Evolutionary conservation across 2,113 vertebrate genomes (phyloP), one percentile per base, ranked within the genome.

Genomic region (Oplegnathus fasciatus): DNA sequence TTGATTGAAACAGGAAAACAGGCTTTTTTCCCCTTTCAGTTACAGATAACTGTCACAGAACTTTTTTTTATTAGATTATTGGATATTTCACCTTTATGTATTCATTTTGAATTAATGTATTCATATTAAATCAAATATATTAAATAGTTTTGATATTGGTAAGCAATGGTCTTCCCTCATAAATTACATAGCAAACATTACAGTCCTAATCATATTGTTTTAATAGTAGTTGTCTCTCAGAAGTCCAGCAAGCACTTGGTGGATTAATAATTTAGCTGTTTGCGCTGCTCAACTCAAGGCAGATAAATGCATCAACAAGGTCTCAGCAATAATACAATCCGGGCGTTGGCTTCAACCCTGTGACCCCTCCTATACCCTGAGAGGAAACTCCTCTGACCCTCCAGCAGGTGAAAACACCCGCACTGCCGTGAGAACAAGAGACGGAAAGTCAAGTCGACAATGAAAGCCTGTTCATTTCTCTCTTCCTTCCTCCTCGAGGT

Each of bases 291-390:
- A 34, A 42, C 34, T 48, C 17, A 46, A 22, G 44, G 37, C 3
- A 75, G 30, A 52, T 67, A 40, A 78, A 84, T 50, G 64, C 58
- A 85, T 52, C 28, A 15, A 20, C 52, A 52, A 37, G 1, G 26
- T 52, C 57, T 55, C n/a, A 48, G 68, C 46, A 44, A 37, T 74
- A 77, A 89, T 42, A 69, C 57, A 85, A 82, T 89, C 60, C 1
- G 48, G 89, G 87, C 37, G 78, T 83, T 73, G 89, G 46, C 78
- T 77, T 72, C 6, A 37, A 83, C 76, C 79, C 54, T 30, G 65
- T 71, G 80, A 89, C 81, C 54, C 72, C 74, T 46, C 26, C 40
- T 67, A 15, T 70, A 70, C 60, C 79, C 78, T 72, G 5, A 85
- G 44, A 81, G 65, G 74, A 69, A 69, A 15, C 62, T 37, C 24